Evolutionary conservation across 2,113 vertebrate genomes (phyloP).

Genomic region (Hydropotes inermis): DNA sequence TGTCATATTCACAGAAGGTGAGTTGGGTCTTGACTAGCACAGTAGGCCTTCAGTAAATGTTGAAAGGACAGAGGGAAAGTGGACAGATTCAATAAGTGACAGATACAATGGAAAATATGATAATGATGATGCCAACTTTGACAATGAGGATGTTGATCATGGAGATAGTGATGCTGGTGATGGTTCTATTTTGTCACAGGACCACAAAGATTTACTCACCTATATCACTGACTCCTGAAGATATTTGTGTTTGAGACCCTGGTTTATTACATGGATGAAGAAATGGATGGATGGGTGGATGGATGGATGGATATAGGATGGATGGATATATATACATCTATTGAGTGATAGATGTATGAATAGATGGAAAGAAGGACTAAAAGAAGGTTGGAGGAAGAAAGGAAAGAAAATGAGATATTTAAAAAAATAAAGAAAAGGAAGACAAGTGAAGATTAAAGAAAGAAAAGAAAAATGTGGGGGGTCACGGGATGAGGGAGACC

Average conservation of each 20-base stretch:
- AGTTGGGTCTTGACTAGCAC: background rate
- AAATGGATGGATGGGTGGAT: background rate
- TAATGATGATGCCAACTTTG: fast-evolving
- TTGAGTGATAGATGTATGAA: too few relatives aligned
- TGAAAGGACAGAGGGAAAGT: background rate
- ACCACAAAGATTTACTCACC: background rate
- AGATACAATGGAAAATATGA: background rate
- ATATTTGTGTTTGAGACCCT: background rate
- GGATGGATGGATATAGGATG: background rate
- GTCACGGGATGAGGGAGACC: background rate
- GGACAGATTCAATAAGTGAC: background rate
- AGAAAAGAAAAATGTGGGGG: background rate
- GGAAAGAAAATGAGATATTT: background rate
- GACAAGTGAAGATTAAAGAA: background rate
- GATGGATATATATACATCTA: background rate
- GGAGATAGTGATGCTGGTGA: background rate
- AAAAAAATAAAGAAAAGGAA: background rate
- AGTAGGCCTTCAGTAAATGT: background rate
- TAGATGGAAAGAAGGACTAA: background rate
- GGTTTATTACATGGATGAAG: background rate
- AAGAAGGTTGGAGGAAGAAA: background rate
- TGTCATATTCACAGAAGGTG: background rate
- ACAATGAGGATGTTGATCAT: background rate
- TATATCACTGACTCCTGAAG: background rate
- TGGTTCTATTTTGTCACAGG: background rate